phyloP scores from a whole-genome alignment of 2,113 vertebrate species.

The Oplegnathus fasciatus region DNA sequence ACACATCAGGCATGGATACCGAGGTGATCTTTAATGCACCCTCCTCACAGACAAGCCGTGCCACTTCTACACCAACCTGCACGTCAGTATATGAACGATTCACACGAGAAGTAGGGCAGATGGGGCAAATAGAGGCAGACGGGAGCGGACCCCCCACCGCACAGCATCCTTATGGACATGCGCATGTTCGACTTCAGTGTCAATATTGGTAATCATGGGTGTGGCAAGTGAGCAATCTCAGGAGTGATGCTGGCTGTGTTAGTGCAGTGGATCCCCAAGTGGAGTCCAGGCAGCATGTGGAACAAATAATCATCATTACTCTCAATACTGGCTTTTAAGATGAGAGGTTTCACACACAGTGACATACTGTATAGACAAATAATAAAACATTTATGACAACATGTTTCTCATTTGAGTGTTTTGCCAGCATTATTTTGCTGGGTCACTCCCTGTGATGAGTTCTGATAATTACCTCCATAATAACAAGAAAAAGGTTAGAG shows the following conservation, averaged over 20 bases:
- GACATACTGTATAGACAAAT: background rate
- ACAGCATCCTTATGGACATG: slow-evolving; percentile 62
- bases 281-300: background rate
- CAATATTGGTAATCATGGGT: slow-evolving; percentile 78
- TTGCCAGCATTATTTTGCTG: background rate
- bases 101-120: background rate
- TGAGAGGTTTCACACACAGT: no score
- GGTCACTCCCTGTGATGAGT: background rate
- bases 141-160: background rate
- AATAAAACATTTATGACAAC: background rate
- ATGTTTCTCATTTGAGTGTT: background rate
- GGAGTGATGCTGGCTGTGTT: slow-evolving; percentile 56
- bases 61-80: background rate
- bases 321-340: background rate
- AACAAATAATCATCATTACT: background rate
- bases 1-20: slow-evolving; percentile 15
- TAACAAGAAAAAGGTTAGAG: background rate
- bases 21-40: slow-evolving; percentile 14
- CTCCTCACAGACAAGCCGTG: background rate
- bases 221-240: slow-evolving; percentile 71
- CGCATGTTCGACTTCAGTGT: slow-evolving; percentile 56
- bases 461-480: background rate
- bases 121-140: slow-evolving; percentile 9
- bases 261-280: background rate
- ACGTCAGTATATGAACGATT: background rate